Base-by-base conservation (phyloP, 35 echinoderm and acorn worm genomes). In the Lytechinus variegatus region DNA sequence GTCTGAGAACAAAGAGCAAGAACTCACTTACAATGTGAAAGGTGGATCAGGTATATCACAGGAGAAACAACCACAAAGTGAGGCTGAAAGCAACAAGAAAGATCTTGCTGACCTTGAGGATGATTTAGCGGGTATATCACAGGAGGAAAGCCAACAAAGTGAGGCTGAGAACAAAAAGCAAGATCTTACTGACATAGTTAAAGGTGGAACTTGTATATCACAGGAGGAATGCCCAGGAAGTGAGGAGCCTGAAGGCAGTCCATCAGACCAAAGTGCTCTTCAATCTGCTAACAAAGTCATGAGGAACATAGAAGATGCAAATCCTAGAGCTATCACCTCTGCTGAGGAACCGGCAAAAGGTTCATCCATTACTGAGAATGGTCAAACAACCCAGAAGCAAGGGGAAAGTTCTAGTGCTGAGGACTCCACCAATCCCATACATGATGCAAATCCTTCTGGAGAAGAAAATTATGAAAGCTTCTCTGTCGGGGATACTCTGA, bases 41-140 rank as follows among this genome's bases (percentile, higher is more conserved):
- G 96, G 95, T 58, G 87, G 27, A 56, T 92, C 95, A 79, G 79
- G 52, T 52, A 53, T 24, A 56, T 79, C 86, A 21, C 91, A 52
- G 52, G 29, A 90, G 52, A 90, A 52, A 90, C 10, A 9, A 9
- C 88, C 16, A 44, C 33, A 21, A 13, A 28, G 29, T 4, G 10
- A 90, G 28, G 14, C 88, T n/a, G 52, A 90, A 52, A 10, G 7
- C 28, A 90, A 44, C 33, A 44, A 44, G 33, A 44, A 44, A 44
- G 33, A 44, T 44, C 33, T 44, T 2, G 33, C 33, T 44, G 33
- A 44, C 33, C 33, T 44, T 44, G 33, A 44, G 33, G 33, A 44
- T 44, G 33, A 44, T 44, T 44, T 44, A 44, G 33, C 33, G 33
- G 33, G 33, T 44, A 44, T 44, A 2, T 44, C 33, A 44, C 33